Percentiles rank a stretch among this genome's conserved stretches.
These are phyloP conservation scores for Copsychus sechellarum DNA, from an alignment of 2,113 vertebrate genomes.

Conservation along the genomic window DNA sequence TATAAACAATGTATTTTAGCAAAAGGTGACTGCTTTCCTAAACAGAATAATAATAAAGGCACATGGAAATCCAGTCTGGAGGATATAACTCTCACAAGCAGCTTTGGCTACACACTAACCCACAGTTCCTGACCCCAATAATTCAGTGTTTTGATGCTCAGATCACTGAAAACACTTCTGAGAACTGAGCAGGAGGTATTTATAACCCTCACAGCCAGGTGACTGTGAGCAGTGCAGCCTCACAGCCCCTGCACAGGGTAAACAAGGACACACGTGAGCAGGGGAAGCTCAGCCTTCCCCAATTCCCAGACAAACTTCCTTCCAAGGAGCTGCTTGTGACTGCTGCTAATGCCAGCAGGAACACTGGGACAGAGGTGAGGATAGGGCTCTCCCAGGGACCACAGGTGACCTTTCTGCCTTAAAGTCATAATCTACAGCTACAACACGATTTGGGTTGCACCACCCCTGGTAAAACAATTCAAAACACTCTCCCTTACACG, in stretches of 20 bases:
- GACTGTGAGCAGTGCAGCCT: not conserved
- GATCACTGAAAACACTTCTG: not conserved
- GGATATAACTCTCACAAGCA: not conserved
- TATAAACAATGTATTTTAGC: not conserved
- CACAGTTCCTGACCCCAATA: not conserved
- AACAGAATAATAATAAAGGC: not conserved
- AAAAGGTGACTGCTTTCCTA: not conserved
- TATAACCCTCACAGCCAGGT: not conserved
- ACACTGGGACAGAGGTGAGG: not conserved
- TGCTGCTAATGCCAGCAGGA: not conserved
- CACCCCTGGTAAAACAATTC: not conserved
- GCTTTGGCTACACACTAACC: not conserved
- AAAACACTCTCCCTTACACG: not conserved
- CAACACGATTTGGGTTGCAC: not conserved
- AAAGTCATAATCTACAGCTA: not conserved
- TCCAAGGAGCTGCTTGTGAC: rapidly evolving
- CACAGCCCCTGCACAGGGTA: not conserved
- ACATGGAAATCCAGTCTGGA: not conserved
- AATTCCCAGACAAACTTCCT: not conserved
- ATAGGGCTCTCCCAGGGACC: not conserved
- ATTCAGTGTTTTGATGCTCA: not conserved
- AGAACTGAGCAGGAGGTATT: not conserved
- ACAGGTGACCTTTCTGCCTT: not conserved
- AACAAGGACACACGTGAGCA: not conserved
- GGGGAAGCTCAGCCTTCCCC: not conserved